These are phyloP conservation scores for Narcine bancroftii DNA, from an alignment of 2,113 vertebrate species.

Conservation along the genomic window DNA sequence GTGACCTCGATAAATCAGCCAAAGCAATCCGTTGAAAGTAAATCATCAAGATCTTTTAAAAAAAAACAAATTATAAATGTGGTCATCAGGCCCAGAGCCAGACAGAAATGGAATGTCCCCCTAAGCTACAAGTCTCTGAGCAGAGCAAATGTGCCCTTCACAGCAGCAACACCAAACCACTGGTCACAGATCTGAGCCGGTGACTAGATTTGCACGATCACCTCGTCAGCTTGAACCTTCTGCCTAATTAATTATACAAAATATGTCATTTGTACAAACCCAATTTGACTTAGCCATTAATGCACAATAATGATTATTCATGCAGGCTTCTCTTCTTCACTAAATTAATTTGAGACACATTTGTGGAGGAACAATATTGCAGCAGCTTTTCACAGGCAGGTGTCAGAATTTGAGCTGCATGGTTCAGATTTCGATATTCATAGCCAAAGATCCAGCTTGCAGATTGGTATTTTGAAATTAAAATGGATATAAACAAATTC, in stretches of 20 bases:
- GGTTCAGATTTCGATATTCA: neutral
- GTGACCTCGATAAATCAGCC: neutral
- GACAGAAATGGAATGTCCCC: neutral
- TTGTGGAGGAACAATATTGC: neutral
- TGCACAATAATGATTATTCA: neutral
- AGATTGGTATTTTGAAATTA: neutral
- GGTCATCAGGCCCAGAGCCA: neutral
- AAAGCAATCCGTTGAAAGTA: neutral
- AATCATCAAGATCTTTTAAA: neutral
- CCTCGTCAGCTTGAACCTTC: neutral
- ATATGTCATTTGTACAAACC: neutral
- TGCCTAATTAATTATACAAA: neutral
- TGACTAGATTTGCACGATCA: neutral
- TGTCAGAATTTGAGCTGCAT: neutral
- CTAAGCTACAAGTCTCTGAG: neutral
- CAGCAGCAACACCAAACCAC: neutral
- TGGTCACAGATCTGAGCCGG: conserved; percentile 14
- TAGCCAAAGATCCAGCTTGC: neutral
- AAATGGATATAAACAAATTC: neutral
- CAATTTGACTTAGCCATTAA: neutral
- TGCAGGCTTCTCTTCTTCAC: neutral
- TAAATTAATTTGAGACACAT: neutral
- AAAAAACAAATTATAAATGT: neutral
- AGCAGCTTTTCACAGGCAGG: neutral
- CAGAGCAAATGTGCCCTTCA: neutral